Evolutionary conservation across 2,888 invertebrate genomes (phyloP), one percentile per base, ranked within the genome.

Genomic region (Pachliopta kotzebuea): DNA sequence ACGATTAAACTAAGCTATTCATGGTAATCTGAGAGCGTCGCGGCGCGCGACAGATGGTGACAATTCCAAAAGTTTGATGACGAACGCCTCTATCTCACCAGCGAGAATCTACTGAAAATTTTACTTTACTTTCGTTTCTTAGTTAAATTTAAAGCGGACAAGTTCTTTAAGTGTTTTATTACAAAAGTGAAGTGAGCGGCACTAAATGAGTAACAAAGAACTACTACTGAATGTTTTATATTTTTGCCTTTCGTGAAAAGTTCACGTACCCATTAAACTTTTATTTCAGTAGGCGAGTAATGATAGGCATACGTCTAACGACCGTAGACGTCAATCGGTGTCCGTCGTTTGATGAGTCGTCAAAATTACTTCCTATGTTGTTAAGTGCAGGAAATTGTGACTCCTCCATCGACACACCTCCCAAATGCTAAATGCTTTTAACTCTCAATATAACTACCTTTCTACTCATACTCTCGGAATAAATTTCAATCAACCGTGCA

Each of bases 371-470:
- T 91, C 90, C 90, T 85, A 87, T 72, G 85, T 84, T 88, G 85
- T 91, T 91, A 91, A 90, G 90, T 90, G 90, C 90, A 90, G 90
- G 90, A 91, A 91, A 91, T 91, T 91, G 90, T 89, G 87, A 87
- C 86, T 90, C 80, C 86, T 86, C 84, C 78, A 81, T 81, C 81
- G 87, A 79, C 89, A 88, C 88, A 85, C 89, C 89, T 84, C 76
- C 80, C 78, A 72, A 83, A 85, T 76, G 83, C 72, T 83, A 83
- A 83, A 83, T 78, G 83, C 81, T 81, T 83, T 79, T 66, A 63
- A 70, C 62, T 69, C 64, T 63, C 63, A 54, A 62, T 65, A 60
- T 64, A 64, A 61, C 60, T 50, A 62, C 65, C 54, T 45, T 54
- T 23, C 61, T 56, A 49, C n/a, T 14, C 37, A 37, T 37, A 37